Conservation (phyloP, 2,888 invertebrate species). For the Drosophila nigricruria region DNA sequence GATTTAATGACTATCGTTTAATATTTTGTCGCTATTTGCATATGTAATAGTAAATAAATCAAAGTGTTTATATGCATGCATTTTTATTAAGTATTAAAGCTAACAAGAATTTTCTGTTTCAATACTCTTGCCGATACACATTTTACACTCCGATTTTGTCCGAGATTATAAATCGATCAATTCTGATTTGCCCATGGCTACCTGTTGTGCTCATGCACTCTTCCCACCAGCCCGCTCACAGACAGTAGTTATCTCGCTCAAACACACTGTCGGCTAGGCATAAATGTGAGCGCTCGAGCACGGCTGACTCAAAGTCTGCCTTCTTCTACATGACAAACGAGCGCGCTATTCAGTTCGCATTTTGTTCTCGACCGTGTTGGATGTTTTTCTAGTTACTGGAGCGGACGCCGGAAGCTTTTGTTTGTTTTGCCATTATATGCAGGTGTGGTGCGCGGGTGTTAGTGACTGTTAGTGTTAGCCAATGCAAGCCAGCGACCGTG, state of each 20-base stretch:
- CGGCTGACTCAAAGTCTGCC: conserved; percentile 57
- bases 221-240: conserved; percentile 39
- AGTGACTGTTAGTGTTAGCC: conserved; percentile 64
- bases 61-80: background rate
- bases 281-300: conserved; percentile 45
- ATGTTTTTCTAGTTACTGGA: conserved; percentile 38
- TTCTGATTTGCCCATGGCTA: conserved; percentile 45
- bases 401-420: conserved; percentile 46
- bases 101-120: background rate
- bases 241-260: conserved; percentile 49
- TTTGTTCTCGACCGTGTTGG: conserved; percentile 74
- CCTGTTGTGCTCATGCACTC: conserved; percentile 50
- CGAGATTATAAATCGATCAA: conserved; percentile 44
- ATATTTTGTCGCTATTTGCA: background rate
- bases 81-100: background rate
- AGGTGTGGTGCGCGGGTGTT: conserved; percentile 53
- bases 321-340: conserved; percentile 37
- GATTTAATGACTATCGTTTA: background rate
- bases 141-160: conserved; percentile 11
- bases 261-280: conserved; percentile 41
- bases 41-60: background rate
- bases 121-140: conserved; percentile 4
- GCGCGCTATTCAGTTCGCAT: conserved; percentile 70
- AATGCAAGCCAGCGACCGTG: conserved; percentile 58
- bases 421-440: conserved; percentile 59